Evolutionary conservation across 2,888 invertebrate species (phyloP).

Genomic region (Panzeria rudis): DNA sequence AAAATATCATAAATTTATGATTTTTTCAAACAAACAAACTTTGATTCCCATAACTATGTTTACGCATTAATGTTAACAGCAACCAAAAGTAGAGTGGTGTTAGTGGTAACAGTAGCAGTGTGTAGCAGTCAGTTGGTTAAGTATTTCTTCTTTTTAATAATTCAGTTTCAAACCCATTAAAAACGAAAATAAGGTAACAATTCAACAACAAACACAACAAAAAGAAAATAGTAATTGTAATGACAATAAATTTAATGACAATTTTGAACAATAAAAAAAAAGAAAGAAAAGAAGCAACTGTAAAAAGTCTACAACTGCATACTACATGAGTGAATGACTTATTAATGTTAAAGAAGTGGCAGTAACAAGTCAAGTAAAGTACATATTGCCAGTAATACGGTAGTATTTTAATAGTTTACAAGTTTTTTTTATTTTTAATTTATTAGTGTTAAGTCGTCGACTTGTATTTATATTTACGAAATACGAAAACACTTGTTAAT

Average conservation of each 20-base stretch:
- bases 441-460: conserved; percentile 17
- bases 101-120: conserved; percentile 6
- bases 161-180: conserved; percentile 48
- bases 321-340: conserved; percentile 63
- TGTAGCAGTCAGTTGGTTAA: conserved; percentile 33
- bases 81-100: no score
- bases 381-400: conserved; percentile 22
- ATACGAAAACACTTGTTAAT: conserved; percentile 48
- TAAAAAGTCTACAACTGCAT: conserved; percentile 43
- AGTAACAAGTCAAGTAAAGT: conserved; percentile 1
- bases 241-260: conserved; percentile 73
- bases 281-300: neutral
- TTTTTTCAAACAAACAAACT: conserved; percentile 54
- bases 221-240: conserved; percentile 63
- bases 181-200: conserved; percentile 53
- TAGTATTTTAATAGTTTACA: conserved; percentile 5
- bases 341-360: conserved; percentile 43
- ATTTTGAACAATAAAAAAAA: conserved; percentile 40
- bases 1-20: conserved; percentile 63
- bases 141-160: conserved; percentile 10
- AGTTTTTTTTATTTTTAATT: conserved; percentile 25
- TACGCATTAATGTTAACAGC: conserved; percentile 42
- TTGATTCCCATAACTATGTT: conserved; percentile 68
- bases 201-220: conserved; percentile 34
- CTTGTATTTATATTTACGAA: conserved; percentile 29